phyloP scores from a whole-genome alignment of 2,888 invertebrate species.

The Dusona sp. region DNA sequence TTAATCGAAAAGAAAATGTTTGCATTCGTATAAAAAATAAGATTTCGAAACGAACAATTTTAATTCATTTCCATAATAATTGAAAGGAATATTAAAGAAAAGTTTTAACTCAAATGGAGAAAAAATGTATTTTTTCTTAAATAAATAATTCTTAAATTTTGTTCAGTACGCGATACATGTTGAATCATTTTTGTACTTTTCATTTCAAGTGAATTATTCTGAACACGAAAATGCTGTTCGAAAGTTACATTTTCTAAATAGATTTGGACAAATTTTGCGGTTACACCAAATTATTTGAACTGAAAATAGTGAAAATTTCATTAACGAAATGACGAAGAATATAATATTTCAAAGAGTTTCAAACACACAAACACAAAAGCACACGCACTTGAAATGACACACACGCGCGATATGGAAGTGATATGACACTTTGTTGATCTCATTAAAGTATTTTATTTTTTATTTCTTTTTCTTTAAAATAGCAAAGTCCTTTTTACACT shows the following conservation, averaged over 20 bases:
- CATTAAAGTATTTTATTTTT: not conserved
- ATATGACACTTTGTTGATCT: constrained; percentile 41
- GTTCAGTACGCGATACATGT: not conserved
- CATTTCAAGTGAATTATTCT: not conserved
- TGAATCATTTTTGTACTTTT: constrained; percentile 1
- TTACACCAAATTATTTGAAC: not conserved
- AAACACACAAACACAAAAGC: constrained; percentile 12
- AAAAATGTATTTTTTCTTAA: not conserved
- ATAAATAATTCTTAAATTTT: not conserved
- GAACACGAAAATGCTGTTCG: not conserved
- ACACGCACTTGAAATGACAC: constrained; percentile 15
- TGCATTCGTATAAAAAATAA: not conserved
- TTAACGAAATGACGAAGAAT: not conserved
- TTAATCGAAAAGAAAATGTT: too few species aligned
- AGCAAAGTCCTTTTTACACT: constrained; percentile 34
- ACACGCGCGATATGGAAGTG: constrained; percentile 50
- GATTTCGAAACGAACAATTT: not conserved
- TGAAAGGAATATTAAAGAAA: not conserved
- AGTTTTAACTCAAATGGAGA: not conserved
- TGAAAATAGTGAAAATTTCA: not conserved
- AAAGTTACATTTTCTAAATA: not conserved
- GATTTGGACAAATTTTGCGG: not conserved
- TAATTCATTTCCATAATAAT: too few species aligned
- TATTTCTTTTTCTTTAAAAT: constrained; percentile 21
- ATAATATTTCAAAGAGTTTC: not conserved